Percentiles rank a stretch among this genome's conserved stretches.
Evolutionary conservation across 2,888 invertebrate genomes (phyloP).

Genomic region (Drosophila subsilvestris): DNA sequence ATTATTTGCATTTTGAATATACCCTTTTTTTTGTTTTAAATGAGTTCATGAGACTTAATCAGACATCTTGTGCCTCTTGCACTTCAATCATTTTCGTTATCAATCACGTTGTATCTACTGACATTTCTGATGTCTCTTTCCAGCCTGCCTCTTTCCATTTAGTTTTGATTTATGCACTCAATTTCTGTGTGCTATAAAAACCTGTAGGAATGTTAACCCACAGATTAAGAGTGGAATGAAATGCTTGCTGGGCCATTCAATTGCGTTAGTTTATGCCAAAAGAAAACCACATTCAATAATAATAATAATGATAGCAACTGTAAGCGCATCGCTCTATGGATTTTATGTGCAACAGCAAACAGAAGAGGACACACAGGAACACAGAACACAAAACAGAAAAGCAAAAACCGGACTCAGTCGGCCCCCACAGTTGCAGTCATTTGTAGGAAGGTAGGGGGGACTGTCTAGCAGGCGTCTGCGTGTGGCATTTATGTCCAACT

Average conservation of each 20-base stretch:
- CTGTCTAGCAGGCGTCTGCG: constrained; percentile 42
- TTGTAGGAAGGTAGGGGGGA: not conserved
- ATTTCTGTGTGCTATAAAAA: constrained; percentile 51
- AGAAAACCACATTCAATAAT: constrained; percentile 40
- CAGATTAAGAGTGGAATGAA: constrained; percentile 70
- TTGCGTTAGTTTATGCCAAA: constrained; percentile 64
- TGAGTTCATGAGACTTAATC: not conserved
- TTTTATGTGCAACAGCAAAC: constrained; percentile 53
- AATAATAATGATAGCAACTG: constrained; percentile 56
- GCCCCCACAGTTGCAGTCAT: constrained; percentile 20
- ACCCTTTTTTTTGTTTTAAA: not conserved
- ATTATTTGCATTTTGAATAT: not conserved
- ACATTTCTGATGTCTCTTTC: not conserved
- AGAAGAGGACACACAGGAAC: constrained; percentile 45
- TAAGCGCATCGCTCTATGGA: constrained; percentile 63
- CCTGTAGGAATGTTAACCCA: constrained; percentile 57
- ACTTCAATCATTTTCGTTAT: constrained; percentile 10
- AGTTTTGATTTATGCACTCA: constrained; percentile 64
- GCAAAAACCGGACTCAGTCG: constrained; percentile 36
- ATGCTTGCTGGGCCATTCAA: constrained; percentile 68
- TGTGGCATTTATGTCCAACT: constrained; percentile 71
- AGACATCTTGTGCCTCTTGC: not conserved
- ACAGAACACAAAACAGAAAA: constrained; percentile 27
- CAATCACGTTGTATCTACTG: constrained; percentile 27
- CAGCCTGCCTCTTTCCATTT: constrained; percentile 52